Evolutionary conservation across 2,113 vertebrate species (phyloP).

Genomic region (Chaenocephalus aceratus): DNA sequence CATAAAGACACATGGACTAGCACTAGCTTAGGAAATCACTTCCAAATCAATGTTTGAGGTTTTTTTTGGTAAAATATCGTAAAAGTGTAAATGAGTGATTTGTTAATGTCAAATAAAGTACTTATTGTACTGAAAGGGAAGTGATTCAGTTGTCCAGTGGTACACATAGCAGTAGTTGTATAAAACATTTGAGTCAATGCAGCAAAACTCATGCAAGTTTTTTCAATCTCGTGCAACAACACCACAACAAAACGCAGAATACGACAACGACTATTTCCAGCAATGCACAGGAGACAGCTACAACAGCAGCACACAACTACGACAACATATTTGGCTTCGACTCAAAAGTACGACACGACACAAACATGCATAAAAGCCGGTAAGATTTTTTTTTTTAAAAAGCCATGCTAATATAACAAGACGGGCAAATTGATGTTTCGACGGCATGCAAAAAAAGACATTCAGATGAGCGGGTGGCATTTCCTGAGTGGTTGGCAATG

Average conservation of each 20-base stretch:
- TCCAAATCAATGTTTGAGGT: not conserved
- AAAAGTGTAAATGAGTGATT: not conserved
- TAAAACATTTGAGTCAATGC: slow-evolving; percentile 4
- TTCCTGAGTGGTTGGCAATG: slow-evolving; percentile 60
- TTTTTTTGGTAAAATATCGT: not conserved
- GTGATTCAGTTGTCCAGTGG: not conserved
- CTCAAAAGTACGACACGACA: slow-evolving; percentile 27
- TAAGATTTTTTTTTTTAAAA: not conserved
- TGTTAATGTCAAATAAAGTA: not conserved
- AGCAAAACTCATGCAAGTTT: slow-evolving; percentile 18
- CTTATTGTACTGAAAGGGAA: slow-evolving; percentile 8
- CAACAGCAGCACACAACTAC: slow-evolving; percentile 26
- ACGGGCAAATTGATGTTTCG: slow-evolving; percentile 34
- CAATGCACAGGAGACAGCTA: slow-evolving; percentile 20
- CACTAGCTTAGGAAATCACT: slow-evolving; percentile 1
- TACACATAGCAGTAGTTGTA: not conserved
- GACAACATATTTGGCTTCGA: slow-evolving; percentile 27
- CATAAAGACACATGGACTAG: not conserved
- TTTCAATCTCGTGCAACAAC: not conserved
- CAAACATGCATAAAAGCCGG: slow-evolving; percentile 43
- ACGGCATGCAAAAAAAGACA: slow-evolving; percentile 58
- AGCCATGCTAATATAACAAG: not conserved
- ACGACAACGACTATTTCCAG: slow-evolving; percentile 17
- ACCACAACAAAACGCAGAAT: not conserved
- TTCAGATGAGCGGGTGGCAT: slow-evolving; percentile 26